Evolutionary conservation across 2,113 vertebrate species (phyloP).

Genomic region (Candoia aspera): DNA sequence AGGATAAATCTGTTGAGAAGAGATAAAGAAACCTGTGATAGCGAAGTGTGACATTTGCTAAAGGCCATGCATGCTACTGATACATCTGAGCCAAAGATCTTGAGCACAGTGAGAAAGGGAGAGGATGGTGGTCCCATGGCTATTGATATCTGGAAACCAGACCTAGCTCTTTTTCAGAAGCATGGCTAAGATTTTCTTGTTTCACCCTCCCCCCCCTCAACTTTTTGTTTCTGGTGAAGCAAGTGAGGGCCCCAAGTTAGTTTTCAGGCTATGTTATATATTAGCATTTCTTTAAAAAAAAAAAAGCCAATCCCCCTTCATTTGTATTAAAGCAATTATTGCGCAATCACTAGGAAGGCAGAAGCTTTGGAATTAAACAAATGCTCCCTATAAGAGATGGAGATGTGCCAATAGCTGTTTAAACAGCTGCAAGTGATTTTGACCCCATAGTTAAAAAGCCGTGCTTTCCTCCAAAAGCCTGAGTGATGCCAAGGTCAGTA

Average conservation of each 20-base stretch:
- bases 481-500: constrained; percentile 34
- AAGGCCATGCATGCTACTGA: neutral
- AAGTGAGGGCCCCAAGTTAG: neutral
- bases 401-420: constrained; percentile 40
- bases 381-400: neutral
- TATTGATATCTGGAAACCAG: neutral
- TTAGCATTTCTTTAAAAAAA: neutral
- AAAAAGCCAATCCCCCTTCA: neutral
- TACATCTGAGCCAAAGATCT: neutral
- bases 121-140: neutral
- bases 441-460: neutral
- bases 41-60: neutral
- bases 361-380: constrained; percentile 12
- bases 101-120: neutral
- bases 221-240: neutral
- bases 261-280: neutral
- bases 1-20: neutral
- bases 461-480: constrained; percentile 30
- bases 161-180: neutral
- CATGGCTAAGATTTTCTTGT: neutral
- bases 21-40: neutral
- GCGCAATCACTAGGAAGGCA: neutral
- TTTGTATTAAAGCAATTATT: constrained; percentile 1
- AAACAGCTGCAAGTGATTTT: constrained; percentile 49
- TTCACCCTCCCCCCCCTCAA: neutral